Percentiles rank a stretch among this genome's conserved stretches.
phyloP scores from a whole-genome alignment of 1,140 invertebrate species.

The Heliconius melpomene region DNA sequence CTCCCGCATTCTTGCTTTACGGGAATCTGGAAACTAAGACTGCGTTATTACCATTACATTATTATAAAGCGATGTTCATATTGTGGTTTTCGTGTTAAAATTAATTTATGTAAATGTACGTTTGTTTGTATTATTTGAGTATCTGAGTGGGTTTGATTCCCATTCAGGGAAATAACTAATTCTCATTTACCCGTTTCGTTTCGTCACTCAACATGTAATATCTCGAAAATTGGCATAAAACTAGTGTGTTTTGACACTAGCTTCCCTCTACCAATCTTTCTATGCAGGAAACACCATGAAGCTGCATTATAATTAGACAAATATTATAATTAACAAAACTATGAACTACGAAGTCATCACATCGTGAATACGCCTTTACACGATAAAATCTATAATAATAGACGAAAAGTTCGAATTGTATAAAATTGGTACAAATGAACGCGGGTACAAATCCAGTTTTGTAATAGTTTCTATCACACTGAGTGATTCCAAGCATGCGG shows the following conservation, averaged over 20 bases:
- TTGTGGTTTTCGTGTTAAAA: too few relatives aligned
- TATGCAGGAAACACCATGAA: too few relatives aligned
- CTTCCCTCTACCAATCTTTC: too few relatives aligned
- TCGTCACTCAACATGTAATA: too few relatives aligned
- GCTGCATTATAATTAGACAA: not conserved
- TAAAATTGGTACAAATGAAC: conserved; percentile 58
- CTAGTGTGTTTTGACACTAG: too few relatives aligned
- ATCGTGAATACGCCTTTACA: conserved; percentile 42
- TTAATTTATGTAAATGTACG: too few relatives aligned
- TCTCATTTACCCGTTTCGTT: too few relatives aligned
- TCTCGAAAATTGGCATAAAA: too few relatives aligned
- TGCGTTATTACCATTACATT: conserved; percentile 21
- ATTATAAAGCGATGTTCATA: conserved; percentile 35
- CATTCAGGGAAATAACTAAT: too few relatives aligned
- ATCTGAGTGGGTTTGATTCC: too few relatives aligned
- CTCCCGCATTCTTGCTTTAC: conserved; percentile 60
- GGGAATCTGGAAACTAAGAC: conserved; percentile 51
- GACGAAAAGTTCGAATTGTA: conserved; percentile 46
- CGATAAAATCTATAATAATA: conserved; percentile 54
- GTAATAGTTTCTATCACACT: conserved; percentile 57
- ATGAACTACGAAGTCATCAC: not conserved
- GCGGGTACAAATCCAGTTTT: conserved; percentile 56
- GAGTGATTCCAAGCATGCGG: conserved; percentile 53
- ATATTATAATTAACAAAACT: not conserved
- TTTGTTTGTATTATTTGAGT: too few relatives aligned